Conservation (phyloP, 2,797 vertebrate species). For the Hydrocynus forskahlii region DNA sequence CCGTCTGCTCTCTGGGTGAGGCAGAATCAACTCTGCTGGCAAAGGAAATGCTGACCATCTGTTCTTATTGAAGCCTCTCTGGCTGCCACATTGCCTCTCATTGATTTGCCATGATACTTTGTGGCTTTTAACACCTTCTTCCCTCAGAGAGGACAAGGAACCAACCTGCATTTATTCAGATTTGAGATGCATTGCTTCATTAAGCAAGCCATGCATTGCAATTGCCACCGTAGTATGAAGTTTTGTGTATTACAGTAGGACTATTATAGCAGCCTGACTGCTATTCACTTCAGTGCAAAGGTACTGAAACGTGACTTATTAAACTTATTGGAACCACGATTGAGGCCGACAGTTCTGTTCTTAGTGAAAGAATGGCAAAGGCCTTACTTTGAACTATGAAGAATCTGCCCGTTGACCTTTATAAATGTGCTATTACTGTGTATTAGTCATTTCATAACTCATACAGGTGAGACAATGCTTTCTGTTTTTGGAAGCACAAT, state of each 20-base stretch:
- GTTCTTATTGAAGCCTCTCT: conserved; percentile 26
- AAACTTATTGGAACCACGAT: no score
- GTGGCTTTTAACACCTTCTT: conserved; percentile 7
- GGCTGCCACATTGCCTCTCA: conserved; percentile 24
- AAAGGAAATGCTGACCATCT: conserved; percentile 56
- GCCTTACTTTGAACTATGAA: no score
- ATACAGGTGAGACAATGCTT: no score
- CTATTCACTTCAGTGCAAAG: neutral
- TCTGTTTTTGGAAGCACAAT: no score
- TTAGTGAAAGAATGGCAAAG: no score
- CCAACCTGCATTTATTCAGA: conserved; percentile 22
- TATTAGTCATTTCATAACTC: no score
- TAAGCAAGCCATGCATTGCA: no score
- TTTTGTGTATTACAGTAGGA: no score
- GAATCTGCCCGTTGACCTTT: no score
- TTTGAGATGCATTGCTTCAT: neutral
- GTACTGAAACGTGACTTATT: neutral
- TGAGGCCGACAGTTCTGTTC: no score
- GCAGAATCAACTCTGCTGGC: conserved; percentile 48
- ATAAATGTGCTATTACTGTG: no score
- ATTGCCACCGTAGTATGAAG: no score
- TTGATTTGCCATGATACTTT: conserved; percentile 31
- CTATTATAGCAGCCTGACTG: neutral
- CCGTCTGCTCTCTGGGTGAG: conserved; percentile 22
- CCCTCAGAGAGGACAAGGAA: conserved; percentile 14